These are phyloP conservation scores for Rotaria socialis DNA, from an alignment of 2,888 invertebrate species.

Conservation along the genomic window DNA sequence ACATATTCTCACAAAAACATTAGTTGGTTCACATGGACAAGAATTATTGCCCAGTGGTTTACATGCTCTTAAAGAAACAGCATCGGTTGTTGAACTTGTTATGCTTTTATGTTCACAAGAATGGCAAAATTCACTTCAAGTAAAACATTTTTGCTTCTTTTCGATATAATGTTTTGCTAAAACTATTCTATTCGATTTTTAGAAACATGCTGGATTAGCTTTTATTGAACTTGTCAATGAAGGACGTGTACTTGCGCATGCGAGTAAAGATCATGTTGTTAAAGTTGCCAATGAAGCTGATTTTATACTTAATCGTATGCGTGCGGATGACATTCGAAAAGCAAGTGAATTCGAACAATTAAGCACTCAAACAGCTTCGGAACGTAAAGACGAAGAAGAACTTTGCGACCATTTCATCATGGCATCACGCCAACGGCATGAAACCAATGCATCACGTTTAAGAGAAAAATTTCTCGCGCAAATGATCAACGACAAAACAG, in stretches of 20 bases:
- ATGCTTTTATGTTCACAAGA: slow-evolving; percentile 99
- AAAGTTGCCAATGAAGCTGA: slow-evolving; percentile 98
- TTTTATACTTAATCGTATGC: slow-evolving; percentile 93
- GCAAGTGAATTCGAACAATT: slow-evolving; percentile 86
- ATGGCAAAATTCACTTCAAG: slow-evolving; percentile 97
- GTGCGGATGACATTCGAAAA: slow-evolving; percentile 96
- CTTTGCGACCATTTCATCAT: slow-evolving; percentile 95
- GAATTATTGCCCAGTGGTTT: slow-evolving; percentile 89
- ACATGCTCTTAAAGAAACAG: slow-evolving; percentile 40
- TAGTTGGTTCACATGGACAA: slow-evolving; percentile 79
- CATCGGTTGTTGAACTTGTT: slow-evolving; percentile 65
- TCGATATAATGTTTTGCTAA: too few relatives aligned
- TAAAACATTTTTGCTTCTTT: background rate
- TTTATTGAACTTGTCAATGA: slow-evolving; percentile 99
- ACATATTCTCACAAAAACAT: slow-evolving; percentile 91
- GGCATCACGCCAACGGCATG: slow-evolving; percentile 84
- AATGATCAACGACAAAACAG: slow-evolving; percentile 70
- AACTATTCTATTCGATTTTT: background rate
- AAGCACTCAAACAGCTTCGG: slow-evolving; percentile 81
- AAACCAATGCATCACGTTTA: slow-evolving; percentile 80
- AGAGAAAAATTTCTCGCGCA: slow-evolving; percentile 65
- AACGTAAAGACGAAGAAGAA: slow-evolving; percentile 87
- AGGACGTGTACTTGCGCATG: slow-evolving; percentile 87
- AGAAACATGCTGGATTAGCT: slow-evolving; percentile 93
- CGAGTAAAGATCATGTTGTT: slow-evolving; percentile 98